Evolutionary conservation across 2,113 vertebrate species (phyloP), one percentile per base, ranked within the genome.

Genomic region (Platysteira castanea): DNA sequence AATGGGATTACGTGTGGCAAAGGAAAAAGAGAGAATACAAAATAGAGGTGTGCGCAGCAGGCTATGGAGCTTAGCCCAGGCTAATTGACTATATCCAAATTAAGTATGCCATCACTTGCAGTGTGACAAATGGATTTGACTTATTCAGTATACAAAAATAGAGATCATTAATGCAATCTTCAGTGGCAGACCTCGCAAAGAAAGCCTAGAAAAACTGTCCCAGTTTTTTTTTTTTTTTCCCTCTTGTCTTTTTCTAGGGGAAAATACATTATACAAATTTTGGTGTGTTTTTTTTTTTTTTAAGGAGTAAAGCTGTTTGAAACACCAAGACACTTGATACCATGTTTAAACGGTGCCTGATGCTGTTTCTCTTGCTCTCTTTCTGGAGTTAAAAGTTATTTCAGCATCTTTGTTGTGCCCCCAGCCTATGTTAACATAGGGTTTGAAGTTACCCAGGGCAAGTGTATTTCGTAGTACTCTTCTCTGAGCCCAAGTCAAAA

Each of bases 41-140:
- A 99, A 99, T 99, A 98, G 99, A 99, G 99, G 99, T 99, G 99
- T 98, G 98, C 98, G 95, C 99, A 99, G 99, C 99, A 99, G 99
- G 99, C 98, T 99, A 98, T 98, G 98, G 98, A 99, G 99, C 99
- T 99, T 99, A 99, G 99, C 99, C 98, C 98, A 98, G 98, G 98
- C 99, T 99, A 99, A 99, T 99, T 99, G 99, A 99, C 99, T 99
- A 99, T 98, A 99, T 99, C 99, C 98, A 99, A 99, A 99, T 99
- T 99, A 99, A 99, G 99, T 99, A 99, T 99, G 99, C 99, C 99
- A 99, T 99, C 99, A 99, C 98, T 98, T 98, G 99, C 98, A 98
- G 99, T 99, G 99, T 99, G 99, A 99, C 99, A 98, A 99, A 99
- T 99, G 99, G 99, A 99, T 99, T 99, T 99, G 99, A 99, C 99